Conservation (phyloP, 2,113 vertebrate genomes). For the Apodemus sylvaticus region DNA sequence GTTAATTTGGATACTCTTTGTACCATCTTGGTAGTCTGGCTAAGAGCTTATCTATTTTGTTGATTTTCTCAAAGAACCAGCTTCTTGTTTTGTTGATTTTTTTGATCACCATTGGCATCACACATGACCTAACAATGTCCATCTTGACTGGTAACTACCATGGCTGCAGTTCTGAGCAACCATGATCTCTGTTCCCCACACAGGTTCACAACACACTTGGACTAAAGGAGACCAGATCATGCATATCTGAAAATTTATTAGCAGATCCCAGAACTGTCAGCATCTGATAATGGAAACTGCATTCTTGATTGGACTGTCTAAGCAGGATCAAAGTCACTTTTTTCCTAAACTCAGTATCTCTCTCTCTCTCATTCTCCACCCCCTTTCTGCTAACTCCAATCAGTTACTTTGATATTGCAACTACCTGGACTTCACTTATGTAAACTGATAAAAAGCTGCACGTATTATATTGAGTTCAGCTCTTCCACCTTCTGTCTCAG, state of each 20-base stretch:
- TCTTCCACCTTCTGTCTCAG: not conserved
- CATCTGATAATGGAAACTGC: not conserved
- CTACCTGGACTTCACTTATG: not conserved
- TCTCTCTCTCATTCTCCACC: fast-evolving
- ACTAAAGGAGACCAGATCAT: not conserved
- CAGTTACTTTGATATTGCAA: not conserved
- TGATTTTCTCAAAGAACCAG: too few species aligned
- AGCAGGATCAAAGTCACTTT: not conserved
- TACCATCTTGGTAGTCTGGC: too few species aligned
- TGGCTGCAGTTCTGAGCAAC: not conserved
- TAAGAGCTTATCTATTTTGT: too few species aligned
- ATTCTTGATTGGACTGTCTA: not conserved
- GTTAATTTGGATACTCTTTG: too few species aligned
- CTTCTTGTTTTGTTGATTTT: too few species aligned
- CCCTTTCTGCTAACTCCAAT: too few species aligned
- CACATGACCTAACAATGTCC: not conserved
- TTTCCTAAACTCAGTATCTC: not conserved
- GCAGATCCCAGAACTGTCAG: not conserved
- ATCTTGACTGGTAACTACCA: not conserved
- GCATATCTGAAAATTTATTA: not conserved
- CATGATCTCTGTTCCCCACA: not conserved
- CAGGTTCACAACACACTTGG: not conserved
- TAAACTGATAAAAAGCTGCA: too few species aligned
- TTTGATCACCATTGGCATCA: not conserved
- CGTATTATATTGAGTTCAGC: not conserved